Evolutionary conservation across 2,888 invertebrate genomes (phyloP).

Genomic region (Catonia carolina): DNA sequence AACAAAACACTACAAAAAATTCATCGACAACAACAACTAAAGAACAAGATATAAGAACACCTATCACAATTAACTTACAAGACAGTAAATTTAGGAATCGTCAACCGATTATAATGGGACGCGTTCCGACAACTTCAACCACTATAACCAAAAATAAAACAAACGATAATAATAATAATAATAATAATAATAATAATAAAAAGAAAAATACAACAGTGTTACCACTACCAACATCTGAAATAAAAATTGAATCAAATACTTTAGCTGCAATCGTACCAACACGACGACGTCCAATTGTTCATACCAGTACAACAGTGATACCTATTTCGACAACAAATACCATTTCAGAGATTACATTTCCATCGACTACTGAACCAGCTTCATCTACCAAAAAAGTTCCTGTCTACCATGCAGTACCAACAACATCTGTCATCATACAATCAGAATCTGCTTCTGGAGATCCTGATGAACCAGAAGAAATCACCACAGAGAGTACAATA

Average conservation of each 20-base stretch:
- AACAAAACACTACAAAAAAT: conserved; percentile 36
- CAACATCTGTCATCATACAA: conserved; percentile 31
- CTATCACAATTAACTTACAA: conserved; percentile 34
- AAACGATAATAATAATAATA: conserved; percentile 9
- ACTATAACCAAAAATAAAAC: conserved; percentile 32
- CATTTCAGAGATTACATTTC: background rate
- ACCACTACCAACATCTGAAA: conserved; percentile 8
- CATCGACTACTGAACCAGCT: conserved; percentile 9
- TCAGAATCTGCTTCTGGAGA: conserved; percentile 28
- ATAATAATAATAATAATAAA: conserved; percentile 24
- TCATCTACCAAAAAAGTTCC: conserved; percentile 30
- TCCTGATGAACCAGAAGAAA: conserved; percentile 41
- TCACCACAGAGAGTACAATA: conserved; percentile 40
- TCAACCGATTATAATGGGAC: conserved; percentile 36
- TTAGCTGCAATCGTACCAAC: conserved; percentile 7
- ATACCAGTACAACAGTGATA: conserved; percentile 3
- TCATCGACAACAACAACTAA: conserved; percentile 27
- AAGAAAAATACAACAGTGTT: conserved; percentile 21
- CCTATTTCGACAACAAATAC: conserved; percentile 13
- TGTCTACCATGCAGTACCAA: conserved; percentile 32
- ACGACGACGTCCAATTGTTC: background rate
- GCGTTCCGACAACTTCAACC: conserved; percentile 38
- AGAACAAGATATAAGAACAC: conserved; percentile 35
- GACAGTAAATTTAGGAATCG: conserved; percentile 37
- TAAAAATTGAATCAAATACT: background rate